Evolutionary conservation across 92 coral and sea anemone species (phyloP).

Genomic region (Heteractis magnifica): DNA sequence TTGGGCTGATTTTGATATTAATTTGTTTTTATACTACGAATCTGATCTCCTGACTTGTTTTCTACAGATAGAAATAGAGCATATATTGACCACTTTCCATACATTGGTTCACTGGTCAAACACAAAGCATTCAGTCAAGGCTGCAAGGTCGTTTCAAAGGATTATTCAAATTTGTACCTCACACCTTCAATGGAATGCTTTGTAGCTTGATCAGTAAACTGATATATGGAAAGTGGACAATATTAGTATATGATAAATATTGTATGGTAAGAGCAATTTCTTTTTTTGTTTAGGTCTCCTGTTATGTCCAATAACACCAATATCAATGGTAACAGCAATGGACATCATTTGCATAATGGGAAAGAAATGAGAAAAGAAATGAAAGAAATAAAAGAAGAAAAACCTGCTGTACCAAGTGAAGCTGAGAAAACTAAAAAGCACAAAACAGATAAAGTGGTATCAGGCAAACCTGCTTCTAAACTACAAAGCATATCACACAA

Average conservation of each 20-base stretch:
- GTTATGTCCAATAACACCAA: conserved; percentile 5
- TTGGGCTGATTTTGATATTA: no score
- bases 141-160: no score
- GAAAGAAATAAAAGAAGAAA: conserved; percentile 47
- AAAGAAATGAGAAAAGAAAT: conserved; percentile 33
- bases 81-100: no score
- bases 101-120: no score
- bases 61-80: no score
- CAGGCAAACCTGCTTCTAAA: conserved; percentile 44
- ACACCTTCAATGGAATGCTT: no score
- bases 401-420: conserved; percentile 27
- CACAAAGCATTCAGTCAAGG: no score
- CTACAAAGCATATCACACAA: conserved; percentile 19
- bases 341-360: conserved; percentile 27
- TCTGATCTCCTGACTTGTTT: no score
- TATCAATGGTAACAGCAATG: conserved; percentile 18
- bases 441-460: conserved; percentile 40
- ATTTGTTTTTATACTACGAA: no score
- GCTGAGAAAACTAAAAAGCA: conserved; percentile 57
- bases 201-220: no score
- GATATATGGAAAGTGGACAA: no score
- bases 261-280: neutral
- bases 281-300: conserved; percentile 23
- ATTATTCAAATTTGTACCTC: no score
- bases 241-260: neutral